A percentile compares a stretch with the other conserved stretches of the same genome.
phyloP scores from a whole-genome alignment of 2,888 invertebrate genomes.

The Cantharis flavilabris region DNA sequence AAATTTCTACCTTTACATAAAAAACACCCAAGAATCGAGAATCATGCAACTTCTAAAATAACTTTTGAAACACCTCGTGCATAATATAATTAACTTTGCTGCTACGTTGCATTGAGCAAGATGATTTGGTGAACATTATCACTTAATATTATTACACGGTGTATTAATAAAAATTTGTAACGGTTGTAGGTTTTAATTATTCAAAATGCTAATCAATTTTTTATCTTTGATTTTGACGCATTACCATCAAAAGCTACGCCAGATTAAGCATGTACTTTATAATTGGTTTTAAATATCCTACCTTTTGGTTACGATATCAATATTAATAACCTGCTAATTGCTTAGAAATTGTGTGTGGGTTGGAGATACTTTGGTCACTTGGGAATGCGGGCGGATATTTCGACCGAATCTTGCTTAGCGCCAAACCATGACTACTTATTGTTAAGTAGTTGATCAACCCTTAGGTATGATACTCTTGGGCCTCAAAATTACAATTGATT shows the following conservation, averaged over 20 bases:
- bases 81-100: neutral
- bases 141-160: neutral
- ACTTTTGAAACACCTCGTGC: neutral
- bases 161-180: neutral
- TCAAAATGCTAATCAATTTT: neutral
- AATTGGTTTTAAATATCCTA: neutral
- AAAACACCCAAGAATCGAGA: too few species aligned
- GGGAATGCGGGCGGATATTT: slow-evolving; percentile 16
- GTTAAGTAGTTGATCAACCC: slow-evolving; percentile 17
- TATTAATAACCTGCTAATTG: slow-evolving; percentile 27
- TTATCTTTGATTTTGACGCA: neutral
- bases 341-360: slow-evolving; percentile 19
- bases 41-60: neutral
- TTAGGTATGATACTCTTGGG: slow-evolving; percentile 5
- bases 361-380: slow-evolving; percentile 19
- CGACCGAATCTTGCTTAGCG: slow-evolving; percentile 18
- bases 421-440: slow-evolving; percentile 7
- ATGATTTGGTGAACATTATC: neutral
- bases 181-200: neutral
- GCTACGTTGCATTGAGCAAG: neutral
- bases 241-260: neutral
- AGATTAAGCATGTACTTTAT: neutral
- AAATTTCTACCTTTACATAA: too few species aligned
- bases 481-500: slow-evolving; percentile 7
- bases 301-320: slow-evolving; percentile 18